These are phyloP conservation scores for Glareola pratincola DNA, from an alignment of 2,113 vertebrate genomes.

Conservation along the genomic window DNA sequence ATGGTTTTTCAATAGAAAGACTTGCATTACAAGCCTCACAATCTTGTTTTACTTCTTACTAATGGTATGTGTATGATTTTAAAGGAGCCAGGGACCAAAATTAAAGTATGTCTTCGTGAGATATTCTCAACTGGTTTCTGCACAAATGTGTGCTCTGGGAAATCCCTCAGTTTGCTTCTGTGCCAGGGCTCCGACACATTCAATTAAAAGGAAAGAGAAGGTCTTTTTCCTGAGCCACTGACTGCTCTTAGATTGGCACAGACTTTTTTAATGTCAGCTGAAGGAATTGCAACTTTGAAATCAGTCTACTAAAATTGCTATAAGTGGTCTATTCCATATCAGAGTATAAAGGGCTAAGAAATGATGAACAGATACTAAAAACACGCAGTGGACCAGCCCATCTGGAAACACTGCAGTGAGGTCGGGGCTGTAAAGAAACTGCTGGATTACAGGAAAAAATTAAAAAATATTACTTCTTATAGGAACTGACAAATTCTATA, in stretches of 20 bases:
- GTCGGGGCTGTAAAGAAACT: background rate
- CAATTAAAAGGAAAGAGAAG: background rate
- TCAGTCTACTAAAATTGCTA: background rate
- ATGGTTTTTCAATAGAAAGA: background rate
- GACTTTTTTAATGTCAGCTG: background rate
- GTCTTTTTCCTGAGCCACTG: background rate
- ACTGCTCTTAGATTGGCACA: background rate
- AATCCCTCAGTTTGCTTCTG: background rate
- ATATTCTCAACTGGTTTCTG: background rate
- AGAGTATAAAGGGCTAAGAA: background rate
- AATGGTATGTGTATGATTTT: background rate
- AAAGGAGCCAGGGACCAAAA: background rate
- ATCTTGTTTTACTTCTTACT: slow-evolving; percentile 3
- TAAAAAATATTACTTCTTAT: background rate
- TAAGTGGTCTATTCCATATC: background rate
- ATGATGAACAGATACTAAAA: background rate
- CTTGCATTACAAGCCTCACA: background rate
- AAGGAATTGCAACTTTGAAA: background rate
- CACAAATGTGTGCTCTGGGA: background rate
- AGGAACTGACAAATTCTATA: background rate
- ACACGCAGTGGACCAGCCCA: background rate
- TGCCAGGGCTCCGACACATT: background rate
- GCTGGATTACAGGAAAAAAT: background rate
- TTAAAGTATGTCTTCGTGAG: background rate
- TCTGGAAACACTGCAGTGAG: background rate